These are phyloP conservation scores for Elgaria multicarinata DNA, from an alignment of 2,113 vertebrate species.

Conservation along the genomic window DNA sequence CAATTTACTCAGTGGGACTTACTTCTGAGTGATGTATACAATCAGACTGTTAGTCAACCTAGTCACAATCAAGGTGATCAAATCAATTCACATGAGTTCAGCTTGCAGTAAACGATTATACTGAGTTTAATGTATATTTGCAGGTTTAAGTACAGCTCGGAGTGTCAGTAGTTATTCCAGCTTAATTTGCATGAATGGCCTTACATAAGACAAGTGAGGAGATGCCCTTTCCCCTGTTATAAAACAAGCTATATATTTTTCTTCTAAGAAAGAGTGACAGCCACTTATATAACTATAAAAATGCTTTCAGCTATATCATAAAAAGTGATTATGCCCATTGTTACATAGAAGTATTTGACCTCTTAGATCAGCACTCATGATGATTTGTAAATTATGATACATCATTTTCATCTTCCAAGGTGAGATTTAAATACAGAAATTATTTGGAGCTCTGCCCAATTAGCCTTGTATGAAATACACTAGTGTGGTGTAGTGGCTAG, in stretches of 20 bases:
- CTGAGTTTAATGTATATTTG: background rate
- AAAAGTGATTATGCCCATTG: background rate
- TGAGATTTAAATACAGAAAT: background rate
- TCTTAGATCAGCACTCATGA: background rate
- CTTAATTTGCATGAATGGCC: background rate
- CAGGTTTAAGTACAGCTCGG: background rate
- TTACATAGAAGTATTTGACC: background rate
- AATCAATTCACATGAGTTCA: background rate
- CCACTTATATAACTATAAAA: background rate
- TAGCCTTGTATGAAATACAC: background rate
- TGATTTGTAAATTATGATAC: background rate
- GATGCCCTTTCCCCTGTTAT: background rate
- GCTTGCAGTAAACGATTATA: background rate
- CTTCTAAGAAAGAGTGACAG: background rate
- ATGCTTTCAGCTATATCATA: rapidly evolving
- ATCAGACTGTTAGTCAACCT: background rate
- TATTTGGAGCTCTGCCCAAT: background rate
- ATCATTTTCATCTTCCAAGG: background rate
- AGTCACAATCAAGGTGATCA: background rate
- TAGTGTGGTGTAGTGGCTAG: no score
- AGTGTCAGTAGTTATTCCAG: background rate
- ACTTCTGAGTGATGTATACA: background rate
- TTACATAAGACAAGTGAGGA: background rate
- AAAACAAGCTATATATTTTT: background rate
- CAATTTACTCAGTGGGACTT: background rate